A percentile compares a stretch with the other conserved stretches of the same genome.
These are phyloP conservation scores for Schizopygopsis malacanthus DNA, from an alignment of 2,797 vertebrate genomes.

Conservation along the genomic window DNA sequence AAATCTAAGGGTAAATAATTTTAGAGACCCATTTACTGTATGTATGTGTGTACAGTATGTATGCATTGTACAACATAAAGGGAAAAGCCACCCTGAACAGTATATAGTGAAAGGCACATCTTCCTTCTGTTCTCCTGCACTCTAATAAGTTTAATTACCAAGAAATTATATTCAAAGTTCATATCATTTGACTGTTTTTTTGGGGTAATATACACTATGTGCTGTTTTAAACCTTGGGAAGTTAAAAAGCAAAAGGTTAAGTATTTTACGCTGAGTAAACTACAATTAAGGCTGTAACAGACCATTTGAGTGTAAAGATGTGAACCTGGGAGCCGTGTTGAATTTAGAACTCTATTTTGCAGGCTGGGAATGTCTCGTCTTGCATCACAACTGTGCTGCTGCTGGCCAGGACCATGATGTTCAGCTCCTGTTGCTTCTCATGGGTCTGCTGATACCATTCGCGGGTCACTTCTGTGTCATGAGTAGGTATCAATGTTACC, in stretches of 20 bases:
- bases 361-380: slow-evolving; percentile 98
- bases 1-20: slow-evolving; percentile 20
- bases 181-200: background rate
- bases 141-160: slow-evolving; percentile 31
- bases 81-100: slow-evolving; percentile 45
- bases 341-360: slow-evolving; percentile 98
- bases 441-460: slow-evolving; percentile 99
- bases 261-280: slow-evolving; percentile 44
- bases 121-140: slow-evolving; percentile 41
- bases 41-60: background rate
- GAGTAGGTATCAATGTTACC: slow-evolving; percentile 98
- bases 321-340: slow-evolving; percentile 55
- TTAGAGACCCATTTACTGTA: background rate
- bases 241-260: slow-evolving; percentile 39
- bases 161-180: slow-evolving; percentile 2
- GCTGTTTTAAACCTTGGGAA: slow-evolving; percentile 29
- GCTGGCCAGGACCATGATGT: slow-evolving; percentile 97
- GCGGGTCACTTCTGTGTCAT: slow-evolving; percentile 96
- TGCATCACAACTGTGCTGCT: slow-evolving; percentile 99
- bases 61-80: slow-evolving; percentile 32
- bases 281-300: slow-evolving; percentile 55
- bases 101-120: slow-evolving; percentile 57
- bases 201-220: slow-evolving; percentile 11
- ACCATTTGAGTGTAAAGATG: slow-evolving; percentile 53
- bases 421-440: slow-evolving; percentile 96